Conservation (phyloP, 1,140 invertebrate genomes). For the Metaphire vulgaris region DNA sequence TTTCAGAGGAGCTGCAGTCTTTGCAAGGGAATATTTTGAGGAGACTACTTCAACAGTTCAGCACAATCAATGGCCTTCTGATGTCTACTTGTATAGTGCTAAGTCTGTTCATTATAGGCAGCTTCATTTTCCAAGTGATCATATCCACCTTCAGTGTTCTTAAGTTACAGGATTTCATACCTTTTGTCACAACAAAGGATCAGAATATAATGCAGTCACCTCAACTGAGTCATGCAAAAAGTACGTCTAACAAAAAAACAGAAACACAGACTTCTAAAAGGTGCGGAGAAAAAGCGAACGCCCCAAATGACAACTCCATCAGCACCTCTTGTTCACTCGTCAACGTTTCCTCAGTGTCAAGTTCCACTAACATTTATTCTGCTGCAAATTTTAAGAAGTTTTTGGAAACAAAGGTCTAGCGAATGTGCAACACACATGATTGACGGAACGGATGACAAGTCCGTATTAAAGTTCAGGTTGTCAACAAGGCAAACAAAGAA, state of each 20-base stretch:
- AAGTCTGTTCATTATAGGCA: not conserved
- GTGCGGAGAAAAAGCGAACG: no score
- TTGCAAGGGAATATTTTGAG: not conserved
- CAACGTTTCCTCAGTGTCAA: not conserved
- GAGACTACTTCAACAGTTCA: not conserved
- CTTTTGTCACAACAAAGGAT: not conserved
- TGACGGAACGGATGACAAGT: no score
- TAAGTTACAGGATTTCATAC: not conserved
- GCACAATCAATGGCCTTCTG: not conserved
- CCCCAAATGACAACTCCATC: no score
- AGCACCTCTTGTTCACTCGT: not conserved
- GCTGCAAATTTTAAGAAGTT: not conserved
- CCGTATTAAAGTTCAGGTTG: no score
- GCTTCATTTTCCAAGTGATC: not conserved
- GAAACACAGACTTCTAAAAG: no score
- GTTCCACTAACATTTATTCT: not conserved
- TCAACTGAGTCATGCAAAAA: no score
- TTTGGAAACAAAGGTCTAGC: not conserved
- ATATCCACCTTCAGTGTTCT: not conserved
- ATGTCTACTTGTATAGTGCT: not conserved
- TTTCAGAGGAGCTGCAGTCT: not conserved
- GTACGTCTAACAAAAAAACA: no score
- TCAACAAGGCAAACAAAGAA: no score
- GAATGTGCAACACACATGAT: no score
- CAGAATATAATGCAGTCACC: no score